A percentile compares a stretch with the other conserved stretches of the same genome.
phyloP scores from a whole-genome alignment of 2,113 vertebrate species.

The Gymnorhina tibicen region DNA sequence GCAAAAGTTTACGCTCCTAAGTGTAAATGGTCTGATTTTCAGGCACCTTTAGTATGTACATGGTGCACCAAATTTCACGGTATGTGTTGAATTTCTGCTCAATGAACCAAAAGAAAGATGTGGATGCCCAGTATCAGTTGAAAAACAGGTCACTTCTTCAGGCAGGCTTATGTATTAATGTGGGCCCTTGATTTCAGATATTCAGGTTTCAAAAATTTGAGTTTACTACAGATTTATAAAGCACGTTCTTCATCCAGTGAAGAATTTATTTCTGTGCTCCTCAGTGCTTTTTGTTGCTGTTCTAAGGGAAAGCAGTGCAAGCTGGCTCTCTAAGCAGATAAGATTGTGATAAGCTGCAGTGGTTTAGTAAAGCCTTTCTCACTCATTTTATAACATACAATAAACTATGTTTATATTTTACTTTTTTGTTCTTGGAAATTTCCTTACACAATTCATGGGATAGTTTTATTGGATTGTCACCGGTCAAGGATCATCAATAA shows the following conservation, averaged over 20 bases:
- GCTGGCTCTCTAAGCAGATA: background rate
- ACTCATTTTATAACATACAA: conserved; percentile 46
- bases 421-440: conserved; percentile 12
- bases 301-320: background rate
- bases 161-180: background rate
- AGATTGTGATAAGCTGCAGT: background rate
- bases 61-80: background rate
- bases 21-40: background rate
- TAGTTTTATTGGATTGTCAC: conserved; percentile 40
- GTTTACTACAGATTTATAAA: background rate
- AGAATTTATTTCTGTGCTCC: background rate
- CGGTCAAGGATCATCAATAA: conserved; percentile 51
- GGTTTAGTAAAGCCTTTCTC: background rate
- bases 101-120: background rate
- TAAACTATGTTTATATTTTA: conserved; percentile 37
- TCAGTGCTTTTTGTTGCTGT: background rate
- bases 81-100: background rate
- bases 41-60: background rate
- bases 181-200: background rate
- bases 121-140: background rate
- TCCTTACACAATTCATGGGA: background rate
- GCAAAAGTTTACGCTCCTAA: background rate
- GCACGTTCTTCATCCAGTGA: background rate
- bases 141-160: background rate
- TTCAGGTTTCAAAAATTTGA: background rate